Percentiles rank a stretch among this genome's conserved stretches.
phyloP scores from a whole-genome alignment of 2,888 invertebrate genomes.

The Vesta saturnalis region DNA sequence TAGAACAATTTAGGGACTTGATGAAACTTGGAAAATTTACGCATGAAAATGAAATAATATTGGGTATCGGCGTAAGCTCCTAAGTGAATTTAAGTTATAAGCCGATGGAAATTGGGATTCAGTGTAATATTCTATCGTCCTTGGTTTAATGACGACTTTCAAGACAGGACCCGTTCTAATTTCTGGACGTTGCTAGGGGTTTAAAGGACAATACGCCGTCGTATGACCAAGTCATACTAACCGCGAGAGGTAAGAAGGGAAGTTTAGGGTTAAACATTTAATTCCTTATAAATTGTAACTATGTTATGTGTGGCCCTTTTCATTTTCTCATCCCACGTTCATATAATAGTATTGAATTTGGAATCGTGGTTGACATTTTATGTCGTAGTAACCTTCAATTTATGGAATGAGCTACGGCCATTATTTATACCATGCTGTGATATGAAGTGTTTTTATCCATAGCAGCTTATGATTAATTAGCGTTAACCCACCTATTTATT shows the following conservation, averaged over 20 bases:
- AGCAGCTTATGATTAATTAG: no score
- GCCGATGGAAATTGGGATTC: slow-evolving; percentile 14
- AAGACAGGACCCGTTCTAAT: slow-evolving; percentile 18
- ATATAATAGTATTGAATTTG: not conserved
- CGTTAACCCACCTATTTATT: no score
- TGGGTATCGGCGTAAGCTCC: slow-evolving; percentile 6
- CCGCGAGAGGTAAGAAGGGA: slow-evolving; percentile 31
- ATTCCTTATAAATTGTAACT: slow-evolving; percentile 35
- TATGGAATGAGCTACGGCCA: not conserved
- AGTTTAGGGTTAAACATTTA: slow-evolving; percentile 35
- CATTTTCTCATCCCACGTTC: not conserved
- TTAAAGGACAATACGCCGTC: slow-evolving; percentile 32
- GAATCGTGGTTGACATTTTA: not conserved
- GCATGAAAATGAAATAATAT: not conserved
- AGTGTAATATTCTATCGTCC: slow-evolving; percentile 26
- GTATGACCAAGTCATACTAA: slow-evolving; percentile 25
- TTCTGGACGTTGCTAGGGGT: slow-evolving; percentile 14
- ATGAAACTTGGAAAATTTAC: not conserved
- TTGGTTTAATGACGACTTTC: slow-evolving; percentile 20
- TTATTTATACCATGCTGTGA: not conserved
- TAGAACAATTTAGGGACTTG: not conserved
- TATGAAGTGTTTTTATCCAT: no score
- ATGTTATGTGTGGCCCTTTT: slow-evolving; percentile 8
- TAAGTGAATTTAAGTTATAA: slow-evolving; percentile 10
- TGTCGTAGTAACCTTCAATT: not conserved